Evolutionary conservation across 2,888 invertebrate species (phyloP), one percentile per base, ranked within the genome.

Genomic region (Melanotus villosus): DNA sequence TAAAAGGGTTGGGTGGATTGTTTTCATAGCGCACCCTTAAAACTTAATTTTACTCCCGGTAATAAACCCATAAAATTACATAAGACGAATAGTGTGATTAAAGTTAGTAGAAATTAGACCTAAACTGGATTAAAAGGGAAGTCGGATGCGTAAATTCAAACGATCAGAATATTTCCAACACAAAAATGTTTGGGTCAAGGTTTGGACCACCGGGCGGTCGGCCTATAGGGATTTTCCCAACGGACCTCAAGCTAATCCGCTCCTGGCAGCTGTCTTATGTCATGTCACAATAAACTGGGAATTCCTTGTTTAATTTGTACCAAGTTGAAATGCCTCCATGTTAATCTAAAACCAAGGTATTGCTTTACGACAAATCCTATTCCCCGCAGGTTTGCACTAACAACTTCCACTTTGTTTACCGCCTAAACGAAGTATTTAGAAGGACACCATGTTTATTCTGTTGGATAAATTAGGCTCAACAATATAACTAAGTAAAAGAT

Each of bases 201-300:
- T 32, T 52, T n/a, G 18, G 6, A 19, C 19, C n/a, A n/a, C 18
- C 19, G 18, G 18, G 50, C 6, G 16, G 19, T 21, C 47, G 14
- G 52, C 12, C 34, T 52, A 30, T 5, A 6, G 4, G 52, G 52
- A 52, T 52, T 52, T 32, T 32, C 52, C 34, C 52, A 52, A n/a
- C n/a, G 52, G 30, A 32, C n/a, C 50, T 52, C 26, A 16, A 18
- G 32, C 52, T 52, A 52, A 52, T 52, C 52, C 52, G 52, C 18
- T 26, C 52, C 52, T 52, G 62, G 62, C 62, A 52, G 52, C 62
- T 63, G 62, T 63, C 62, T 52, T 14, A 50, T 41, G 47, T 38
- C 38, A 30, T 63, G 62, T 63, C 62, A 63, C 62, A 52, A 52
- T 52, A 52, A 63, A 63, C 32, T 23, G 6, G 52, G 38, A 63